Conservation (phyloP, 2,113 vertebrate genomes). For the Sinocyclocheilus grahami region DNA sequence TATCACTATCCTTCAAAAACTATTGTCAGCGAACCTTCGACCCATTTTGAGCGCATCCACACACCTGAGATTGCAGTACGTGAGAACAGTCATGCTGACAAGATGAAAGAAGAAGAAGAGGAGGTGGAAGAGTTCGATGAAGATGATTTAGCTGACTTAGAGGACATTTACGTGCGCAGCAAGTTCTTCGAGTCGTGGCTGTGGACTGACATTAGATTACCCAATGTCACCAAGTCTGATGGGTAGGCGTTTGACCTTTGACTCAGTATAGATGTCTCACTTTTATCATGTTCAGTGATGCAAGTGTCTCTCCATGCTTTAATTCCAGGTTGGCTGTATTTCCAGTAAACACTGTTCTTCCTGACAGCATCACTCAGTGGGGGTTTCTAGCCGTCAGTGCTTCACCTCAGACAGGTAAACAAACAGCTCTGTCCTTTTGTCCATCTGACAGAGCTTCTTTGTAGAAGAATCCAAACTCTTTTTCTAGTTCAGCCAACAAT, state of each 20-base stretch:
- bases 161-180: slow-evolving; percentile 66
- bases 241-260: slow-evolving; percentile 60
- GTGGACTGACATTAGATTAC: slow-evolving; percentile 70
- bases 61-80: background rate
- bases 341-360: slow-evolving; percentile 55
- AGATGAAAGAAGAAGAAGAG: background rate
- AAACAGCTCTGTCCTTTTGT: background rate
- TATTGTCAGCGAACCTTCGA: no score
- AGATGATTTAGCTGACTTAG: slow-evolving; percentile 62
- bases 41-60: no score
- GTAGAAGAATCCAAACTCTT: background rate
- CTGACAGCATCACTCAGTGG: slow-evolving; percentile 80
- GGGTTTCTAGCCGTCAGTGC: slow-evolving; percentile 73
- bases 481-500: background rate
- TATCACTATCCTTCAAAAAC: background rate
- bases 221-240: slow-evolving; percentile 46
- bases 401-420: slow-evolving; percentile 69
- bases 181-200: slow-evolving; percentile 78
- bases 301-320: background rate
- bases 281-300: slow-evolving; percentile 9
- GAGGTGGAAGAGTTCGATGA: slow-evolving; percentile 41
- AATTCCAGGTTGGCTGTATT: slow-evolving; percentile 63
- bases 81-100: background rate
- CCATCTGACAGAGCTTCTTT: background rate
- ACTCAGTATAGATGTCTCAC: background rate